Percentiles rank a stretch among this genome's conserved stretches.
Conservation (phyloP, 2,888 invertebrate species). For the Patella depressa region DNA sequence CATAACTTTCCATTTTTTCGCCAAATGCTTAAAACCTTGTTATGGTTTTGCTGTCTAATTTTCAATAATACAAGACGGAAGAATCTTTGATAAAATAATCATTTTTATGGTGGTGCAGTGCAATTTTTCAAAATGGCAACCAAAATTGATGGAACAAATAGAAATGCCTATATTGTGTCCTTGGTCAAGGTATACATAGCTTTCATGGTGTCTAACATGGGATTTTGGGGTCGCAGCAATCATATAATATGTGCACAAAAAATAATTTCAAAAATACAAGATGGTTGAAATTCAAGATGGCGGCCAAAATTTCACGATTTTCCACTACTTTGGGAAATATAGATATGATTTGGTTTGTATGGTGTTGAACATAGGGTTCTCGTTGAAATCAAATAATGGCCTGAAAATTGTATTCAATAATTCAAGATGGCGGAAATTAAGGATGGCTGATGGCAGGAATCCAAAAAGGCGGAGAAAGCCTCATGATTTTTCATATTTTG, state of each 20-base stretch:
- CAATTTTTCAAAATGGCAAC: neutral
- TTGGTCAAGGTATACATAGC: neutral
- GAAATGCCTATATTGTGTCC: neutral
- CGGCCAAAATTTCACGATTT: neutral
- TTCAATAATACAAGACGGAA: too few species aligned
- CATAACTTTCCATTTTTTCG: too few species aligned
- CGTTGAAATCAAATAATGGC: neutral
- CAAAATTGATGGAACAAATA: neutral
- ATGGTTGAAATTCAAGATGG: neutral
- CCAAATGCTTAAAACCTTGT: too few species aligned
- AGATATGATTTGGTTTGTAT: too few species aligned
- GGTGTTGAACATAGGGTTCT: too few species aligned
- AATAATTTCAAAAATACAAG: neutral
- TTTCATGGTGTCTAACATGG: neutral
- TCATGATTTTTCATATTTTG: too few species aligned
- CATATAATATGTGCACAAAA: neutral
- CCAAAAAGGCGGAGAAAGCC: too few species aligned
- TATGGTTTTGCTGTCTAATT: too few species aligned
- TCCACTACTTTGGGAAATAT: too few species aligned
- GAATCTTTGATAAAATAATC: neutral
- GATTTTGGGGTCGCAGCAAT: neutral
- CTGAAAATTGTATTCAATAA: neutral
- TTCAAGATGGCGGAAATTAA: neutral
- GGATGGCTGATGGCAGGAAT: neutral
- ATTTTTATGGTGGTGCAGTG: neutral